Conservation (phyloP, 1,140 invertebrate genomes). For the Vanessa tameamea region DNA sequence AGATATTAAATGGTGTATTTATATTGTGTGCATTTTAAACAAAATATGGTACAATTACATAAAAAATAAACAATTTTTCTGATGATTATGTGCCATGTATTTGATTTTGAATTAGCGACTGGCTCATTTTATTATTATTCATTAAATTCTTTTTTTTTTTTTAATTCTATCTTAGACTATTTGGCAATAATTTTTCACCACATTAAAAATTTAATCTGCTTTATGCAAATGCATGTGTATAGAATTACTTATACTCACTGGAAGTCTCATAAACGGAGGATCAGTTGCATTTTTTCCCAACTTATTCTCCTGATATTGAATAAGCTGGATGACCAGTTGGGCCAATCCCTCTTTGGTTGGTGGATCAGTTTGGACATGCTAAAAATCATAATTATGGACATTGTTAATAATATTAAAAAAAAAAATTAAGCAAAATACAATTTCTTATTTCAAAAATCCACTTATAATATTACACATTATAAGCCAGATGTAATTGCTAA, state of each 20-base stretch:
- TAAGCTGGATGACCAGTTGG: constrained; percentile 90
- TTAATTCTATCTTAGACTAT: too few relatives aligned
- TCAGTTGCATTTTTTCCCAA: constrained; percentile 96
- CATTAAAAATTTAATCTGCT: neutral
- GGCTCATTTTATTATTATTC: constrained; percentile 82
- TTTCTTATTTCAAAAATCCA: too few relatives aligned
- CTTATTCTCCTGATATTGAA: constrained; percentile 98
- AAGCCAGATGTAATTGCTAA: neutral
- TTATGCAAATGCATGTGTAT: too few relatives aligned
- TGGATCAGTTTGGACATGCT: constrained; percentile 88
- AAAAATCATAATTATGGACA: constrained; percentile 36
- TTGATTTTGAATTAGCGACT: constrained; percentile 86
- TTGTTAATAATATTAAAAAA: neutral
- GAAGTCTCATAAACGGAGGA: constrained; percentile 91
- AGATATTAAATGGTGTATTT: too few relatives aligned
- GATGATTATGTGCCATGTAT: constrained; percentile 72
- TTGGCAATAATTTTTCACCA: neutral
- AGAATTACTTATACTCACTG: constrained; percentile 83
- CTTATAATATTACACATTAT: neutral
- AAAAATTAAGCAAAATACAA: too few relatives aligned
- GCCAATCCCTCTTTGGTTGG: constrained; percentile 95
- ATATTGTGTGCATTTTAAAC: too few relatives aligned
- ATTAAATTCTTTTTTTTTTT: neutral
- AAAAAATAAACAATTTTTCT: constrained; percentile 76
- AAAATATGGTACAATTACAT: constrained; percentile 82